Conservation (phyloP, 2,797 vertebrate species). For the Malacoctenus gilli region DNA sequence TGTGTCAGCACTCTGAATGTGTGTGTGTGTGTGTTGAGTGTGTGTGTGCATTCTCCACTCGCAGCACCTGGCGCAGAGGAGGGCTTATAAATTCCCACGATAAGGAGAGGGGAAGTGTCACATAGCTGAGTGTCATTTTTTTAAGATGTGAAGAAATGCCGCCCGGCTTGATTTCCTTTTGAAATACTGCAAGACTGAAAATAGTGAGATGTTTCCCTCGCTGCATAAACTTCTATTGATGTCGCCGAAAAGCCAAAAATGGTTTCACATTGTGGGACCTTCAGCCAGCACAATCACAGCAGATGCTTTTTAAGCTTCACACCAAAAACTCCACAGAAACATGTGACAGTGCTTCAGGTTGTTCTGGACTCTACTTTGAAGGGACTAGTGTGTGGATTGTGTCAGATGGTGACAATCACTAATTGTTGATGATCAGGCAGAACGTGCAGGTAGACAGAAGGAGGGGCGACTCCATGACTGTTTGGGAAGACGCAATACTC, state of each 20-base stretch:
- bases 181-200: conserved; percentile 67
- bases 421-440: too few species aligned
- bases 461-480: too few species aligned
- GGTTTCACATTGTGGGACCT: not conserved
- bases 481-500: too few species aligned
- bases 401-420: too few species aligned
- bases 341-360: too few species aligned
- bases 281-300: not conserved
- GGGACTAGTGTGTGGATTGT: too few species aligned
- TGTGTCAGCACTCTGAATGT: too few species aligned
- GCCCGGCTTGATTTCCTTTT: conserved; percentile 67
- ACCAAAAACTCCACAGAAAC: too few species aligned
- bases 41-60: conserved; percentile 28
- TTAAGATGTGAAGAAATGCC: conserved; percentile 80
- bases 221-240: not conserved
- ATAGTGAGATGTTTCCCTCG: conserved; percentile 15
- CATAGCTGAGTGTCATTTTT: conserved; percentile 80
- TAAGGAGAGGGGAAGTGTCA: conserved; percentile 81
- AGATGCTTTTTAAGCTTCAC: not conserved
- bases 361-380: too few species aligned
- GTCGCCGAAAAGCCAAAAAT: not conserved
- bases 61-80: conserved; percentile 68
- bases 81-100: conserved; percentile 75
- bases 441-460: too few species aligned
- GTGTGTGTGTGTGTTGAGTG: conserved; percentile 15